Evolutionary conservation across 2,113 vertebrate genomes (phyloP), one percentile per base, ranked within the genome.

Genomic region (Chitala chitala): DNA sequence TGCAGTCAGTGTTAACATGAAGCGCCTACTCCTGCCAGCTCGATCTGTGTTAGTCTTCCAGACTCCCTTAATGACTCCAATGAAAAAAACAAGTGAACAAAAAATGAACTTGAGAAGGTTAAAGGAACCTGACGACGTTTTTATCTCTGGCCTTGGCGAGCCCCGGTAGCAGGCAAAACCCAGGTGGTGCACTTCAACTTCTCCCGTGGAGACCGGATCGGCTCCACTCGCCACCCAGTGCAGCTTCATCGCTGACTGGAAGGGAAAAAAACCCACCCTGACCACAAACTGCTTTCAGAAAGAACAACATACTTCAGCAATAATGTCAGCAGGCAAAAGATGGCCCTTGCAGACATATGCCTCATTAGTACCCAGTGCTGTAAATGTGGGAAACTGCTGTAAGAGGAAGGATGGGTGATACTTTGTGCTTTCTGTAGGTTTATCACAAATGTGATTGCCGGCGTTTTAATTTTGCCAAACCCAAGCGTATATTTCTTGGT

Each of bases 121-220:
- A 33, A 63, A 24, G 8, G 42, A 64, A 64, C 44, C n/a, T 63
- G 72, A 53, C 36, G 72, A 36, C 15, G 72, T 50, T 33, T 53
- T n/a, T 29, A 17, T 22, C 4, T 63, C 15, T n/a, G n/a, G n/a
- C n/a, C n/a, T n/a, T n/a, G n/a, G n/a, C n/a, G 58, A 73, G 63
- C 38, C 24, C 42, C 48, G 69, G 33, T 29, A 9, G 54, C 1
- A 44, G 53, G 70, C n/a, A n/a, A n/a, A n/a, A n/a, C n/a, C n/a
- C n/a, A n/a, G n/a, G n/a, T n/a, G n/a, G 1, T 24, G 1, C 24
- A 5, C 40, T 20, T 54, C 6, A 24, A 54, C 17, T 20, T 12
- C 22, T 58, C 7, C 46, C 64, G 46, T 1, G 33, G 20, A 2
- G 8, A 8, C n/a, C 17, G n/a, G 6, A n/a, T n/a, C n/a, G n/a